Evolutionary conservation across 1,140 invertebrate species (phyloP).

Genomic region (Cyclargus thomasi): DNA sequence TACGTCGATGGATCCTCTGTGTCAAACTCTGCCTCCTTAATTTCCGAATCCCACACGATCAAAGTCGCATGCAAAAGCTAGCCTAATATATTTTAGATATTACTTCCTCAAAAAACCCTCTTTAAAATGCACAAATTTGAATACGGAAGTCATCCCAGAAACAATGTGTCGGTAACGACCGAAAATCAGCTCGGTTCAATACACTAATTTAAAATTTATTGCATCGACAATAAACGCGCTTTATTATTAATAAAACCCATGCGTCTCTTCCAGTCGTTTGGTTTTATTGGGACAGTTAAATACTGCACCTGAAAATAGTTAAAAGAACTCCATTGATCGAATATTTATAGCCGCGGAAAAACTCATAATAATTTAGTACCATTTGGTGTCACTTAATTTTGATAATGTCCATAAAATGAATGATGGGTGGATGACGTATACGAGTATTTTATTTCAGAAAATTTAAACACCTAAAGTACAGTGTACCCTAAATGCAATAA

Average conservation of each 20-base stretch:
- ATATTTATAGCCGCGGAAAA: slow-evolving; percentile 10
- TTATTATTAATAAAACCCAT: slow-evolving; percentile 8
- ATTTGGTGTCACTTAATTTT: too few species aligned
- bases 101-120: too few species aligned
- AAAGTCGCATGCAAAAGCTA: too few species aligned
- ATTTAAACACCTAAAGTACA: too few species aligned
- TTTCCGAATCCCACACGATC: too few species aligned
- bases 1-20: too few species aligned
- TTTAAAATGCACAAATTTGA: background rate
- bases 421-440: too few species aligned
- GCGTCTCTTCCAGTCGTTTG: slow-evolving; percentile 1
- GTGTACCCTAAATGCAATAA: too few species aligned
- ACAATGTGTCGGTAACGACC: background rate
- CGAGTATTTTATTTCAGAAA: too few species aligned
- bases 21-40: too few species aligned
- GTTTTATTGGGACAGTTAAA: slow-evolving; percentile 5
- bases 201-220: background rate
- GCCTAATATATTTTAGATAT: too few species aligned
- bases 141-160: background rate
- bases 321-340: background rate
- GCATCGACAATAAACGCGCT: background rate
- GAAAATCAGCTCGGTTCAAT: background rate
- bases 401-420: background rate
- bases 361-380: background rate
- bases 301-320: slow-evolving; percentile 9